Evolutionary conservation across 2,797 vertebrate species (phyloP).

Genomic region (Myripristis murdjan): DNA sequence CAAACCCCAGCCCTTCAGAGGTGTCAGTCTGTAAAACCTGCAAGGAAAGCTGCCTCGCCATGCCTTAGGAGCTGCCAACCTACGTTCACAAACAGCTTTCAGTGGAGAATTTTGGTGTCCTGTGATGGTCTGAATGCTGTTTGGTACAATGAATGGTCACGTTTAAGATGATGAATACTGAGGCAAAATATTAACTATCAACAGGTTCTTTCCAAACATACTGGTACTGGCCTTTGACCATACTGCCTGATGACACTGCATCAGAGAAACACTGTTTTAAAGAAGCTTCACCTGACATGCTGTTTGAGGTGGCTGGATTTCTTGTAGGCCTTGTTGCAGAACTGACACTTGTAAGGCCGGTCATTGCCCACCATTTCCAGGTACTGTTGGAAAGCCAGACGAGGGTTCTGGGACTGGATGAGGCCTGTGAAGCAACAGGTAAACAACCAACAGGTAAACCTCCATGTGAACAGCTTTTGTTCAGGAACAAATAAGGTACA

Average conservation of each 20-base stretch:
- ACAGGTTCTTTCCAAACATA: not conserved
- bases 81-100: too few relatives aligned
- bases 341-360: slow-evolving; percentile 96
- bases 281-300: slow-evolving; percentile 90
- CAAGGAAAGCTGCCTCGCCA: not conserved
- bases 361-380: slow-evolving; percentile 93
- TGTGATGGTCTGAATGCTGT: too few relatives aligned
- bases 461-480: not conserved
- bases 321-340: slow-evolving; percentile 97
- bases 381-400: slow-evolving; percentile 94
- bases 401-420: slow-evolving; percentile 90
- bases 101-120: too few relatives aligned
- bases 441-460: slow-evolving; percentile 21
- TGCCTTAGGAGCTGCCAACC: too few relatives aligned
- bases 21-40: not conserved
- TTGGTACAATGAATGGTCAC: too few relatives aligned
- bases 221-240: too few relatives aligned
- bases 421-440: slow-evolving; percentile 85
- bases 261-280: not conserved
- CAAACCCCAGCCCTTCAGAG: not conserved
- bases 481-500: not conserved
- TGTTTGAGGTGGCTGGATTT: slow-evolving; percentile 99
- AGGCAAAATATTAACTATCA: not conserved
- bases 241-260: not conserved
- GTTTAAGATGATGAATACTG: too few relatives aligned